Evolutionary conservation across 2,888 invertebrate species (phyloP).

Genomic region (Ptychoptera albimana): DNA sequence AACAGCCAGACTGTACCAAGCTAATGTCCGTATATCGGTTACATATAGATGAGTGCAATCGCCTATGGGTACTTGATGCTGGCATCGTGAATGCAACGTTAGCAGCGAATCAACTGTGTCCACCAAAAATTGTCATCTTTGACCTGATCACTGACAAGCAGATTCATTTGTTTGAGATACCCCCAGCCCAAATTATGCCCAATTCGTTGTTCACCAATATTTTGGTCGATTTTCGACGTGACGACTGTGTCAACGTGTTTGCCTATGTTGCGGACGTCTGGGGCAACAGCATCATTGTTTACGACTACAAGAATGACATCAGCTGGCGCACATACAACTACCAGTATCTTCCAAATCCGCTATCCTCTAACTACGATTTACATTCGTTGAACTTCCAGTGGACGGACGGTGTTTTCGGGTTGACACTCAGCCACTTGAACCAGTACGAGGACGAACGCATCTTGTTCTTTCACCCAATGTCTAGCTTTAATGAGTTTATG

Average conservation of each 20-base stretch:
- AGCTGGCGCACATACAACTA: constrained; percentile 28
- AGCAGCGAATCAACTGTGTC: constrained; percentile 50
- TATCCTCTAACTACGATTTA: constrained; percentile 52
- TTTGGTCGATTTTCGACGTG: constrained; percentile 38
- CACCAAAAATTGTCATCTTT: constrained; percentile 56
- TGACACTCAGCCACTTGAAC: too few relatives aligned
- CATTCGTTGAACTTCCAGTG: constrained; percentile 65
- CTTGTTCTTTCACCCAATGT: constrained; percentile 70
- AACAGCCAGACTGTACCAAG: constrained; percentile 40
- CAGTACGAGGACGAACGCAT: too few relatives aligned
- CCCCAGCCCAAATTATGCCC: constrained; percentile 45
- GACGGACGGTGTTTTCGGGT: constrained; percentile 66
- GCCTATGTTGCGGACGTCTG: constrained; percentile 50
- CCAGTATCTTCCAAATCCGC: constrained; percentile 25
- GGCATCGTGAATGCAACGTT: constrained; percentile 56
- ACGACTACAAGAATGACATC: constrained; percentile 21
- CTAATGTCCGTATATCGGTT: constrained; percentile 64
- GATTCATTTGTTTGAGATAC: constrained; percentile 46
- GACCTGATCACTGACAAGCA: constrained; percentile 48
- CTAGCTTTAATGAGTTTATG: constrained; percentile 62
- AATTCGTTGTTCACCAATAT: constrained; percentile 40
- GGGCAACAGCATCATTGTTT: constrained; percentile 35
- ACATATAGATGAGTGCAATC: constrained; percentile 54
- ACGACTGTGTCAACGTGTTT: constrained; percentile 38
- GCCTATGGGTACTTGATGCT: constrained; percentile 67